Evolutionary conservation across 2,113 vertebrate genomes (phyloP).

Genomic region (Cinclus cinclus): DNA sequence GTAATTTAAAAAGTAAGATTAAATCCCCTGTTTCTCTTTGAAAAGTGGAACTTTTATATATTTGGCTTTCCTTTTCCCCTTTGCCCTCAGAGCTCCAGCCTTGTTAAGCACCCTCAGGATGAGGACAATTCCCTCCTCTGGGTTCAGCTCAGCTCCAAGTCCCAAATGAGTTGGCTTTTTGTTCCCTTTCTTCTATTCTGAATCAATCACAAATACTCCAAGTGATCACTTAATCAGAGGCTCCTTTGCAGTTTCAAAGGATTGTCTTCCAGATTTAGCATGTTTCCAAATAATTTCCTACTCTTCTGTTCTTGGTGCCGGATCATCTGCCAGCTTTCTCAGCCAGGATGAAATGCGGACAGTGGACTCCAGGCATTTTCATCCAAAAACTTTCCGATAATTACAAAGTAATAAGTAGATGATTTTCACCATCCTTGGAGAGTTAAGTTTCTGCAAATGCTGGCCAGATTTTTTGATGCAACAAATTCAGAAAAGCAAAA

Average conservation of each 20-base stretch:
- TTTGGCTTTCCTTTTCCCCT: conserved; percentile 2
- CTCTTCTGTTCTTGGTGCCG: conserved; percentile 38
- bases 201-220: neutral
- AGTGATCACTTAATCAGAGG: conserved; percentile 44
- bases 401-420: conserved; percentile 60
- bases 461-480: conserved; percentile 28
- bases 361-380: neutral
- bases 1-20: neutral
- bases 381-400: conserved; percentile 64
- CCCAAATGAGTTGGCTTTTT: conserved; percentile 4
- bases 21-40: neutral
- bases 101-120: neutral
- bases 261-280: conserved; percentile 39
- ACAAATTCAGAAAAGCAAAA: conserved; percentile 36
- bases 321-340: conserved; percentile 53
- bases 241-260: conserved; percentile 18
- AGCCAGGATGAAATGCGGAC: conserved; percentile 53
- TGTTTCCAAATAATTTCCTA: conserved; percentile 44
- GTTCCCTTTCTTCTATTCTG: conserved; percentile 20
- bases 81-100: neutral
- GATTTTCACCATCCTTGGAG: conserved; percentile 51
- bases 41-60: neutral
- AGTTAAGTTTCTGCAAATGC: conserved; percentile 5
- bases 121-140: neutral
- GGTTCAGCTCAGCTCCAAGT: neutral